Evolutionary conservation across 2,888 invertebrate species (phyloP).

Genomic region (Syrphus vitripennis): DNA sequence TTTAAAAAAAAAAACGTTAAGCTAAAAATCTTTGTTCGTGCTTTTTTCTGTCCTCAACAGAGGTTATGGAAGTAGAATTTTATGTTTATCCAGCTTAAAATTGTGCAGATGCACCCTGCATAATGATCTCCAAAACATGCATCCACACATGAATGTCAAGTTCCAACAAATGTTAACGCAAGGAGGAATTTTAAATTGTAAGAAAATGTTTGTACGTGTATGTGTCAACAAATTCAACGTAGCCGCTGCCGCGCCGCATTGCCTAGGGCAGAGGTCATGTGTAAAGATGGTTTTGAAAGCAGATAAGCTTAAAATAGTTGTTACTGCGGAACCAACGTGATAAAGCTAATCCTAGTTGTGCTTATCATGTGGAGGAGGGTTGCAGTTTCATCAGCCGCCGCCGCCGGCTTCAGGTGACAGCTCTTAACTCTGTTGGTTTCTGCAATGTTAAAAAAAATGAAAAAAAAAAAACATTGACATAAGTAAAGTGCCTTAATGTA

Average conservation of each 20-base stretch:
- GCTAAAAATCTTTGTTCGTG: too few relatives aligned
- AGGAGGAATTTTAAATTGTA: neutral
- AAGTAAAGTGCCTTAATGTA: slow-evolving; percentile 7
- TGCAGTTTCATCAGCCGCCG: neutral
- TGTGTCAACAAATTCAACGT: too few relatives aligned
- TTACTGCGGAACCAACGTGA: neutral
- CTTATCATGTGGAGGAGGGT: neutral
- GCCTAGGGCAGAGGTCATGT: neutral
- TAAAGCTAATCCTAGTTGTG: neutral
- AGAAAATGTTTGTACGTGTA: neutral
- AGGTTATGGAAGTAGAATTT: too few relatives aligned
- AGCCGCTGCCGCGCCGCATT: neutral
- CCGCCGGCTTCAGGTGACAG: slow-evolving; percentile 12
- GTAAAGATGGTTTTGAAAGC: neutral
- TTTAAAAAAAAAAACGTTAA: too few relatives aligned
- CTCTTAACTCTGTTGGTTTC: neutral
- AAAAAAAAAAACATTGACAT: neutral
- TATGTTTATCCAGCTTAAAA: too few relatives aligned
- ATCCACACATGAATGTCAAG: neutral
- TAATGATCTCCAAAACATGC: too few relatives aligned
- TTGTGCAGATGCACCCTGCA: too few relatives aligned
- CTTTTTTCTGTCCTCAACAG: too few relatives aligned
- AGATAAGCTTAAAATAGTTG: slow-evolving; percentile 1
- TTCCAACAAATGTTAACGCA: neutral
- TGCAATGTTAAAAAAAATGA: neutral